phyloP scores from a whole-genome alignment of 1,140 invertebrate species.

The Achroia grisella region DNA sequence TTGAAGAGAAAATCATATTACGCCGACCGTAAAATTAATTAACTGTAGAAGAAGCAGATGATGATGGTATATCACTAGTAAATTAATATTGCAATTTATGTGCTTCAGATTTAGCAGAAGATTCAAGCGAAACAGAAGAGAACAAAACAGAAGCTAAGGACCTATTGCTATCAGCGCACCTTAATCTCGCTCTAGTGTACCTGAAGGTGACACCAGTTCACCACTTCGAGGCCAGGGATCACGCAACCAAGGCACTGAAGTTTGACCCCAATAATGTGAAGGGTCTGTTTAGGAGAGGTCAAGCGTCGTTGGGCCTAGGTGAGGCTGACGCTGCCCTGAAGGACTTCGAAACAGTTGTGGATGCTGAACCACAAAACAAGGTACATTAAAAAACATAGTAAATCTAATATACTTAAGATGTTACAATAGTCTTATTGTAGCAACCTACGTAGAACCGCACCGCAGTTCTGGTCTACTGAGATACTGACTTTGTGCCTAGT shows the following conservation, averaged over 20 bases:
- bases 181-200: slow-evolving; percentile 91
- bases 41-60: no score
- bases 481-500: no score
- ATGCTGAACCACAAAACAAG: slow-evolving; percentile 78
- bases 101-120: slow-evolving; percentile 29
- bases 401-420: no score
- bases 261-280: slow-evolving; percentile 90
- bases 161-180: slow-evolving; percentile 81
- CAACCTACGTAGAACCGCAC: no score
- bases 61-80: no score
- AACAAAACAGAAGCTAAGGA: slow-evolving; percentile 72
- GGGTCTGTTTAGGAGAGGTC: slow-evolving; percentile 90
- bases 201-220: slow-evolving; percentile 84
- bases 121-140: slow-evolving; percentile 39
- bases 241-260: slow-evolving; percentile 81
- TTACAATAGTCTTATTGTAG: no score
- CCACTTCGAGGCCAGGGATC: slow-evolving; percentile 80
- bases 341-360: slow-evolving; percentile 85
- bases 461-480: no score
- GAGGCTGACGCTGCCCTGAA: slow-evolving; percentile 86
- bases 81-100: not conserved
- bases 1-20: no score
- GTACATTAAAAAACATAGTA: slow-evolving; percentile 19
- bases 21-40: no score
- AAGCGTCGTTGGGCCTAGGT: slow-evolving; percentile 83